Conservation (phyloP, 1,140 invertebrate genomes). For the Aleiodes sp. region DNA sequence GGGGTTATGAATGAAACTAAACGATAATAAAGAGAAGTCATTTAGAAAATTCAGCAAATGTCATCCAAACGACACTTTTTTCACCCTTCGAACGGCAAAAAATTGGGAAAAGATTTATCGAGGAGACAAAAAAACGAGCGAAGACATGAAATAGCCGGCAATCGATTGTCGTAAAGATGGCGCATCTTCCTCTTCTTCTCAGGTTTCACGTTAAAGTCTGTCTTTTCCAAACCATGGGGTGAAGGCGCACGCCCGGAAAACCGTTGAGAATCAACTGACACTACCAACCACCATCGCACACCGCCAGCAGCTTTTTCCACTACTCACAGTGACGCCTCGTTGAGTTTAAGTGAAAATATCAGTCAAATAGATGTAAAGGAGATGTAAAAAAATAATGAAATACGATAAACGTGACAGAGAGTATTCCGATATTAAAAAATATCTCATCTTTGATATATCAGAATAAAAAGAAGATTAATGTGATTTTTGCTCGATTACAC, state of each 20-base stretch:
- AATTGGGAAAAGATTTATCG: not conserved
- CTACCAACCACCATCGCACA: not conserved
- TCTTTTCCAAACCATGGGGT: constrained; percentile 7
- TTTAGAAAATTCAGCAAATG: not conserved
- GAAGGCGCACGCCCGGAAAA: not conserved
- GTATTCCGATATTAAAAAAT: not conserved
- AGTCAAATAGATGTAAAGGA: not conserved
- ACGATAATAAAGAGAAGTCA: not conserved
- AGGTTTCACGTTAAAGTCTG: not conserved
- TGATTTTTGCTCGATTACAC: not conserved
- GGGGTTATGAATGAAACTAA: constrained; percentile 38
- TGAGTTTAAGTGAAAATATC: constrained; percentile 10
- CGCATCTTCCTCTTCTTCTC: not conserved
- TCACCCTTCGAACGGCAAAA: not conserved
- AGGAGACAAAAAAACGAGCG: constrained; percentile 3
- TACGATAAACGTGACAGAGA: not conserved
- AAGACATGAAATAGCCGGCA: constrained; percentile 28
- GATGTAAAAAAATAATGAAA: no score
- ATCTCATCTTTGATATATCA: not conserved
- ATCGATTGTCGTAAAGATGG: constrained; percentile 16
- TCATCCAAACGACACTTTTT: not conserved
- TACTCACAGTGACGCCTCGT: not conserved
- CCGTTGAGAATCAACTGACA: not conserved
- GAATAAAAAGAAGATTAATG: not conserved
- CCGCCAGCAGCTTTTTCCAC: not conserved